phyloP scores from a whole-genome alignment of 2,797 vertebrate genomes.

The Cyclura pinguis region DNA sequence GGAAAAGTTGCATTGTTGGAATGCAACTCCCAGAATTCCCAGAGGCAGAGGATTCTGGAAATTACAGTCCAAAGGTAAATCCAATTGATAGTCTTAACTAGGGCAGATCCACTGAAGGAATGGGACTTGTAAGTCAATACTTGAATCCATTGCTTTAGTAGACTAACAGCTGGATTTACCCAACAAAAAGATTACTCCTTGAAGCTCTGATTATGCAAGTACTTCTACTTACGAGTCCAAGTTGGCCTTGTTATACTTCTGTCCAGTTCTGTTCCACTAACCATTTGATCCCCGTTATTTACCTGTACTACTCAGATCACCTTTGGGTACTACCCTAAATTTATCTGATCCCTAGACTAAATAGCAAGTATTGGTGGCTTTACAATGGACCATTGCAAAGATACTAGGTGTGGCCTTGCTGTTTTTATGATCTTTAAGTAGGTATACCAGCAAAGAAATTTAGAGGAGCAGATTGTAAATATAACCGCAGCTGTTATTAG shows the following conservation, averaged over 20 bases:
- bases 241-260: neutral
- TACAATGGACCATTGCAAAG: neutral
- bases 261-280: neutral
- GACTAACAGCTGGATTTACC: no score
- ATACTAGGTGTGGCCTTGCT: neutral
- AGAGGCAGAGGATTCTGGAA: no score
- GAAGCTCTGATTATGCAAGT: neutral
- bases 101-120: no score
- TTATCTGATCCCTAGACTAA: neutral
- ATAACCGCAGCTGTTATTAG: neutral
- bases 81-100: no score
- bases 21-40: no score
- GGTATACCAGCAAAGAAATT: neutral
- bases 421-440: neutral
- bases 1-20: no score
- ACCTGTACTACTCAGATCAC: neutral
- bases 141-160: no score
- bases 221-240: neutral
- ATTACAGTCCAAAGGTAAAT: no score
- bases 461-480: neutral
- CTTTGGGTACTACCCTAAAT: no score
- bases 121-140: no score
- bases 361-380: neutral
- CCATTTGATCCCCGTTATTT: neutral
- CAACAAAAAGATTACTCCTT: no score